Base-by-base conservation (phyloP, 30 jellyfish, hydroid and myxozoan species). In the Haliclystus octoradiatus region DNA sequence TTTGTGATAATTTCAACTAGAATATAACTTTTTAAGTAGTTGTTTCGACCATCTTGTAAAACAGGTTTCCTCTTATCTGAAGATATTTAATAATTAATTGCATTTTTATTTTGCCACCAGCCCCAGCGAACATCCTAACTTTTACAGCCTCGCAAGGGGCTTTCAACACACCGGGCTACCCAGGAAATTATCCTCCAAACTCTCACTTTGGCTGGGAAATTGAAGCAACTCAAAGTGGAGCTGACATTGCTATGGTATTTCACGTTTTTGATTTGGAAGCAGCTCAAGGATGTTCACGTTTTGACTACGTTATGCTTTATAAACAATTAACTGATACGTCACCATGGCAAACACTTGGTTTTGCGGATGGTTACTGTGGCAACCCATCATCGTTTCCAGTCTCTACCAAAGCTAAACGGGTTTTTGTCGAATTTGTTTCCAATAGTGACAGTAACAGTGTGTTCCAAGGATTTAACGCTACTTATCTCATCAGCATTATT, bases 301-400 rank as follows among this genome's bases (percentile, higher is more conserved):
- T 71, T 47, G 96, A 85, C 29, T 85, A 85, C 75, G 90, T 85
- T 61, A 71, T 68, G 75, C 28, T 85, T 15, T 85, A 72, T 71
- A 65, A 73, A 3, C 93, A 85, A 68, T 47, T 68, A 5, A 32
- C 64, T 50, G 96, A 94, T 61, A 62, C 84, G 63, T 33, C 50
- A 28, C 71, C 22, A 0, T 85, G 96, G 96, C 13, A 4, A 34
- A 78, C 72, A 71, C 51, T 74, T 77, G 66, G 72, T 1, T 78
- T 79, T n/a, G 2, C 49, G 0, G 93, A 78, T 22, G 96, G 96
- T 31, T 79, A 85, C 40, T 85, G 96, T 68, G 96, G 96, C 1
- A 73, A 33, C 0, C 72, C 26, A 26, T 65, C 66, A 31, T 51
- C 66, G 28, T 77, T 76, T 23, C 24, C 76, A 27, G 69, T 66